These are phyloP conservation scores for Choloepus hoffmanni DNA, from an alignment of 2,113 vertebrate genomes.

Conservation along the genomic window DNA sequence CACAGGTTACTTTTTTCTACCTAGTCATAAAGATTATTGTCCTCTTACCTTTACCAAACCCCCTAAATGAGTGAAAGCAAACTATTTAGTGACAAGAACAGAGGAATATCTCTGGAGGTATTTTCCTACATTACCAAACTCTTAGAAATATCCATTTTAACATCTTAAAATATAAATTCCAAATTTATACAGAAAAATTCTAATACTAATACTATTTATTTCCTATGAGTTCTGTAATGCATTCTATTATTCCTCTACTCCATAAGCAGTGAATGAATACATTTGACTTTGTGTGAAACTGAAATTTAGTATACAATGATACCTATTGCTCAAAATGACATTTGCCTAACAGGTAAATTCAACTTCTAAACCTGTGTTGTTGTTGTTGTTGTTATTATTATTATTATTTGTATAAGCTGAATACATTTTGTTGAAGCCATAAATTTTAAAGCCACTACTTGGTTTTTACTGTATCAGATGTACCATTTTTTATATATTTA, in stretches of 20 bases:
- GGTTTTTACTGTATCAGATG: background rate
- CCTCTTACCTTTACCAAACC: too few relatives aligned
- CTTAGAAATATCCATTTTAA: too few relatives aligned
- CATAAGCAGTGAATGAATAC: background rate
- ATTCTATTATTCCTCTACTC: background rate
- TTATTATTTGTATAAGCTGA: background rate
- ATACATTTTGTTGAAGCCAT: background rate
- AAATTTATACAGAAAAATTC: too few relatives aligned
- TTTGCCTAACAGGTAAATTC: background rate
- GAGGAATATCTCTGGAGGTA: too few relatives aligned
- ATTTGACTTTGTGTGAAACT: background rate
- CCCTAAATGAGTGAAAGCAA: too few relatives aligned
- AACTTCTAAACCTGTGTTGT: background rate
- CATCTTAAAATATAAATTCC: too few relatives aligned
- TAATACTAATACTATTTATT: background rate
- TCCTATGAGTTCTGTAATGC: background rate
- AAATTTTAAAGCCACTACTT: background rate
- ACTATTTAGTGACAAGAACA: too few relatives aligned
- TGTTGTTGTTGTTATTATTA: background rate
- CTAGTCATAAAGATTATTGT: background rate
- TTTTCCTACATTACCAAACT: too few relatives aligned
- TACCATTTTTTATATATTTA: background rate
- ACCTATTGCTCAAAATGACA: slow-evolving; percentile 6
- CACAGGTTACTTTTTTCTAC: background rate
- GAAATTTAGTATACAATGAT: slow-evolving; percentile 33